Conservation (phyloP, 2,888 invertebrate species). For the Agrochola macilenta region DNA sequence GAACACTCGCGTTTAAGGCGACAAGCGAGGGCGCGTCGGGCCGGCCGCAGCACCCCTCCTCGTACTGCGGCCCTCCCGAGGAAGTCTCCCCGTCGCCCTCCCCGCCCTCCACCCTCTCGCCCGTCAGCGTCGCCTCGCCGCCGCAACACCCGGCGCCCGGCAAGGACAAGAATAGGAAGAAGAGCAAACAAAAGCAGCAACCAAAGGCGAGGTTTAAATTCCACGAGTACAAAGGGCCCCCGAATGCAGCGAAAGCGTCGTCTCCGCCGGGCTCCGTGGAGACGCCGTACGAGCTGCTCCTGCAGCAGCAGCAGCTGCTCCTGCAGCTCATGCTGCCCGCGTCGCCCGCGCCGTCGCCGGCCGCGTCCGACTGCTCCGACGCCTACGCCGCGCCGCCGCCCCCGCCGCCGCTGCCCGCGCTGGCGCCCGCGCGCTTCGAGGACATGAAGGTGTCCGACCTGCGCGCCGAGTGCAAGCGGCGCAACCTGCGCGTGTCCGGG, state of each 20-base stretch:
- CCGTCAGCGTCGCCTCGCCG: slow-evolving; percentile 82
- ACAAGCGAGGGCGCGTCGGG: slow-evolving; percentile 97
- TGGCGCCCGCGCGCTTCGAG: slow-evolving; percentile 93
- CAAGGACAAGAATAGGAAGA: slow-evolving; percentile 95
- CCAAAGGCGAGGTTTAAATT: slow-evolving; percentile 95
- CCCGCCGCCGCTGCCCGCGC: slow-evolving; percentile 87
- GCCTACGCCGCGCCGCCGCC: slow-evolving; percentile 87
- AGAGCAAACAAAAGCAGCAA: slow-evolving; percentile 94
- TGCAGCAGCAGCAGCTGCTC: slow-evolving; percentile 98
- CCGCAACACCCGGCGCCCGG: slow-evolving; percentile 91
- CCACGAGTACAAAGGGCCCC: slow-evolving; percentile 96
- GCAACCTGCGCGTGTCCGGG: slow-evolving; percentile 98
- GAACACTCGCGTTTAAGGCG: slow-evolving; percentile 97
- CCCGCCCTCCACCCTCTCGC: slow-evolving; percentile 91
- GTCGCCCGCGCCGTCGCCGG: slow-evolving; percentile 86
- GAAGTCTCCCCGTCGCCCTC: slow-evolving; percentile 96
- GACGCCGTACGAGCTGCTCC: slow-evolving; percentile 96
- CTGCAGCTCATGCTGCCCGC: slow-evolving; percentile 96
- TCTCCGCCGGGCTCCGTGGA: slow-evolving; percentile 91
- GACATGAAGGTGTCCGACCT: slow-evolving; percentile 99
- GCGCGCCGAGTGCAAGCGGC: slow-evolving; percentile 97
- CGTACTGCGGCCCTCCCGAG: slow-evolving; percentile 97
- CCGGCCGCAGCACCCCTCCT: slow-evolving; percentile 95
- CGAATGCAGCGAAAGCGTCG: slow-evolving; percentile 95
- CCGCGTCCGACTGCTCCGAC: slow-evolving; percentile 85